These are phyloP conservation scores for Horisme vitalbata DNA, from an alignment of 2,888 invertebrate species.

Conservation along the genomic window DNA sequence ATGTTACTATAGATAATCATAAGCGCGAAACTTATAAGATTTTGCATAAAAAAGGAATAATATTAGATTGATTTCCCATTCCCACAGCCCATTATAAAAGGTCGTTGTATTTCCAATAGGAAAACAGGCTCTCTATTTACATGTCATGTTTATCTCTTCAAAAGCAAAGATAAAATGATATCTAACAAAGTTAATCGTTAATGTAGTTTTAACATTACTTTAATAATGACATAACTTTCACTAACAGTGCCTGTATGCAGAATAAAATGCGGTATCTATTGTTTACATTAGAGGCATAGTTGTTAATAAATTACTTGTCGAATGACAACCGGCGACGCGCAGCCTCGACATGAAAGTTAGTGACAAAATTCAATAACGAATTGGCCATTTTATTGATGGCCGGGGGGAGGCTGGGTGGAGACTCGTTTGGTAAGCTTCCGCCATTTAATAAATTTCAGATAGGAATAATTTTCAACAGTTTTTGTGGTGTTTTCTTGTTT, in stretches of 20 bases:
- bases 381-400: slow-evolving; percentile 84
- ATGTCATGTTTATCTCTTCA: slow-evolving; percentile 59
- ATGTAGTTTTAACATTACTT: slow-evolving; percentile 56
- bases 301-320: slow-evolving; percentile 67
- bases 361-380: slow-evolving; percentile 82
- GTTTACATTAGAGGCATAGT: slow-evolving; percentile 70
- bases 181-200: slow-evolving; percentile 54
- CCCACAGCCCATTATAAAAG: slow-evolving; percentile 55
- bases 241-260: slow-evolving; percentile 54
- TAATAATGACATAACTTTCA: slow-evolving; percentile 80
- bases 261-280: slow-evolving; percentile 54
- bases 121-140: slow-evolving; percentile 48
- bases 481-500: slow-evolving; percentile 53
- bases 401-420: slow-evolving; percentile 80
- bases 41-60: slow-evolving; percentile 60
- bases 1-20: slow-evolving; percentile 57
- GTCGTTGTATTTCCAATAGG: slow-evolving; percentile 56
- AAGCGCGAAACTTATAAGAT: slow-evolving; percentile 66
- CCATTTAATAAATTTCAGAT: slow-evolving; percentile 67
- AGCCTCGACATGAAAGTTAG: slow-evolving; percentile 72
- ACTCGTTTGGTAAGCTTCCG: slow-evolving; percentile 74
- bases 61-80: slow-evolving; percentile 64
- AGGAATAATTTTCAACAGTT: slow-evolving; percentile 37
- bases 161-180: slow-evolving; percentile 47
- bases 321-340: slow-evolving; percentile 78